Evolutionary conservation across 2,888 invertebrate genomes (phyloP).

Genomic region (Watsonalla binaria): DNA sequence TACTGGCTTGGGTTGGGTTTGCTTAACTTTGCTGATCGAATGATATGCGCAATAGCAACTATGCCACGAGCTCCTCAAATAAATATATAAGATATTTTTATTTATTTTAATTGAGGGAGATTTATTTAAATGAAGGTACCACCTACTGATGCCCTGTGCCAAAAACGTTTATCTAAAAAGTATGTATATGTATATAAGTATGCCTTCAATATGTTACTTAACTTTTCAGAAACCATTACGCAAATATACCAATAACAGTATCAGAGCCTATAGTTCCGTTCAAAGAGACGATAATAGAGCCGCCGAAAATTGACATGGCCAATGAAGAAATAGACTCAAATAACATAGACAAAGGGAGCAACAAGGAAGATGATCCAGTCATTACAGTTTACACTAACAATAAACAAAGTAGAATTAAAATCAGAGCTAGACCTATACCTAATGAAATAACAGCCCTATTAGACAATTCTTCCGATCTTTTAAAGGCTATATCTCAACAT

Average conservation of each 20-base stretch:
- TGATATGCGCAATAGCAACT: no score
- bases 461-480: slow-evolving; percentile 83
- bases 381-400: slow-evolving; percentile 83
- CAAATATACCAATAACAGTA: slow-evolving; percentile 91
- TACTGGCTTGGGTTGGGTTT: no score
- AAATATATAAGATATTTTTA: no score
- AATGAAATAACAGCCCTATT: slow-evolving; percentile 82
- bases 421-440: slow-evolving; percentile 89
- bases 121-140: no score
- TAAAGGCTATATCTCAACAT: slow-evolving; percentile 81
- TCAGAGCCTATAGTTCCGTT: slow-evolving; percentile 98
- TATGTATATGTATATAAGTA: slow-evolving; percentile 13
- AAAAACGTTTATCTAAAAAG: no score
- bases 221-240: slow-evolving; percentile 81
- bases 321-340: slow-evolving; percentile 88
- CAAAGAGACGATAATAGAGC: slow-evolving; percentile 92
- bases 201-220: slow-evolving; percentile 23
- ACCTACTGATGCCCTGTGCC: no score
- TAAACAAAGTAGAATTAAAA: slow-evolving; percentile 83
- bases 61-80: no score
- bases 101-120: no score
- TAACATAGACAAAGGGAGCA: slow-evolving; percentile 64
- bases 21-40: no score
- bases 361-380: slow-evolving; percentile 70
- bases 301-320: slow-evolving; percentile 89